phyloP scores from a whole-genome alignment of 2,888 invertebrate genomes.

The Leptinotarsa juncta region DNA sequence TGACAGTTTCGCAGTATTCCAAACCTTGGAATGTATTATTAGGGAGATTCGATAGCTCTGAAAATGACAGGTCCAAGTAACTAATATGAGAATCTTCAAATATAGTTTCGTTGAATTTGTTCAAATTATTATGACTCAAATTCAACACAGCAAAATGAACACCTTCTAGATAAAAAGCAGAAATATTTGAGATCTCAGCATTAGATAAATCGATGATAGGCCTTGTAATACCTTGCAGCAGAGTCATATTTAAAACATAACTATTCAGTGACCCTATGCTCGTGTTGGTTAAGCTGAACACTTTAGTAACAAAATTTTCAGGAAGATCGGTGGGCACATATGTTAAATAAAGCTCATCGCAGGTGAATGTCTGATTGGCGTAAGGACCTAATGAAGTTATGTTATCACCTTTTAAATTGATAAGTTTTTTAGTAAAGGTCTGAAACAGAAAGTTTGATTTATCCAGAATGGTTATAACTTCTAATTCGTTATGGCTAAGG shows the following conservation, averaged over 20 bases:
- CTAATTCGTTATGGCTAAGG: conserved; percentile 1
- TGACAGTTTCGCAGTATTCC: neutral
- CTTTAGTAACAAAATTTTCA: neutral
- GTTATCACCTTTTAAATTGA: conserved; percentile 1
- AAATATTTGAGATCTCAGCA: conserved; percentile 9
- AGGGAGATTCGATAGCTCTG: neutral
- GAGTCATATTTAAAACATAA: neutral
- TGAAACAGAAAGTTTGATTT: neutral
- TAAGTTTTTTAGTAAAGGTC: neutral
- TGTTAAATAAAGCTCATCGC: conserved; percentile 16
- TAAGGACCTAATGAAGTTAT: neutral
- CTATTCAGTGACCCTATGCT: conserved; percentile 5
- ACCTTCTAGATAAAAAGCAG: neutral
- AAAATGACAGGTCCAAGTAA: conserved; percentile 16
- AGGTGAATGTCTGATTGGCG: neutral
- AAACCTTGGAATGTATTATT: conserved; percentile 3
- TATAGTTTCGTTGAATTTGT: neutral
- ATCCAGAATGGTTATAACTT: neutral
- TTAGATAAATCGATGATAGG: conserved; percentile 15
- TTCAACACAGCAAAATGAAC: neutral
- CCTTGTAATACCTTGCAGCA: neutral
- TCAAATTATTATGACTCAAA: conserved; percentile 19
- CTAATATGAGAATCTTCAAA: neutral
- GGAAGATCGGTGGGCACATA: neutral
- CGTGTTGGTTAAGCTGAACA: conserved; percentile 8